phyloP scores from a whole-genome alignment of 1,140 invertebrate species.

The Meloidogyne chitwoodi region DNA sequence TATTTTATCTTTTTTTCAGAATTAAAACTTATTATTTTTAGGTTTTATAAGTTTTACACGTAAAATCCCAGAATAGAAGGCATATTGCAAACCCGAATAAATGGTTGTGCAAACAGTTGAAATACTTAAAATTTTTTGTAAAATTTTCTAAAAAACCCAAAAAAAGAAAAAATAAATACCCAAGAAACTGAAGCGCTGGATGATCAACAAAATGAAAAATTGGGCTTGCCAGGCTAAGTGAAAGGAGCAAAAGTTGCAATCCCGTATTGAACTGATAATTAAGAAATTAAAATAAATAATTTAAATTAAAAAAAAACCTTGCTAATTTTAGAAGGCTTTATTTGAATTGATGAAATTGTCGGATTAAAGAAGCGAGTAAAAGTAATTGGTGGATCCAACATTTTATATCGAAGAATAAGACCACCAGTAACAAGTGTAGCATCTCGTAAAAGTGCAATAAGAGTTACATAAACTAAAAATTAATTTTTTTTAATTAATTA shows the following conservation, averaged over 20 bases:
- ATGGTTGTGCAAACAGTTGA: conserved; percentile 24
- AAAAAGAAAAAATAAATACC: conserved; percentile 64
- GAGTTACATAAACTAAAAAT: conserved; percentile 69
- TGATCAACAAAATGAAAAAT: conserved; percentile 77
- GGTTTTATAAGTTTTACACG: not conserved
- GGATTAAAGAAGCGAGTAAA: conserved; percentile 82
- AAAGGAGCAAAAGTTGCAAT: conserved; percentile 76
- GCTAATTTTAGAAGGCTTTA: conserved; percentile 83
- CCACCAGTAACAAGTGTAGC: conserved; percentile 73
- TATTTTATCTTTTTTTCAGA: too few relatives aligned
- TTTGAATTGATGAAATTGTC: conserved; percentile 79
- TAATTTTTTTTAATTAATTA: conserved; percentile 17
- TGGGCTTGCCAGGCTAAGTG: conserved; percentile 74
- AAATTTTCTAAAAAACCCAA: not conserved
- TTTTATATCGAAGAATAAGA: conserved; percentile 81
- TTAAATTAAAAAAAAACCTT: conserved; percentile 68
- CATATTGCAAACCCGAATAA: conserved; percentile 30
- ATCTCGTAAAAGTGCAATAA: conserved; percentile 79
- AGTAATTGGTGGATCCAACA: conserved; percentile 73
- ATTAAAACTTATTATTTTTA: not conserved
- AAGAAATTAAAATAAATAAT: not conserved
- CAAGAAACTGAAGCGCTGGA: conserved; percentile 71
- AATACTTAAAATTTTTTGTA: conserved; percentile 20
- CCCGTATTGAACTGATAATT: conserved; percentile 72
- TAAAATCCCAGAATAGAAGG: conserved; percentile 10